Evolutionary conservation across 2,888 invertebrate species (phyloP).

Genomic region (Scaptomyza flava): DNA sequence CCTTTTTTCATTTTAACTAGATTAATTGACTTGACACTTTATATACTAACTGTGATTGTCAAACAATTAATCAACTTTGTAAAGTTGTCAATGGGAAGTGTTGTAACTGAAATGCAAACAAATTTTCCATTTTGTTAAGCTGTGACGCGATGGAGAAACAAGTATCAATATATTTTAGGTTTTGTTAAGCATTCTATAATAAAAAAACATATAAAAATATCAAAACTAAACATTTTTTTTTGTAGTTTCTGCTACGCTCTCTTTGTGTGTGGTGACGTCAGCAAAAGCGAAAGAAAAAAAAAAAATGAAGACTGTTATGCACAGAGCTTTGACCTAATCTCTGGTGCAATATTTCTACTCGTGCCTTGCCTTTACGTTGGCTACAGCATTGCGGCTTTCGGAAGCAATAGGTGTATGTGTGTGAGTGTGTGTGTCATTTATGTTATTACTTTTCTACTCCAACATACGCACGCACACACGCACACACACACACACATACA

Average conservation of each 20-base stretch:
- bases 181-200: background rate
- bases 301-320: constrained; percentile 58
- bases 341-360: constrained; percentile 78
- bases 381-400: constrained; percentile 35
- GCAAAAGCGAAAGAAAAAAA: constrained; percentile 48
- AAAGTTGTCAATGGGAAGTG: constrained; percentile 42
- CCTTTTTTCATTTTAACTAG: too few species aligned
- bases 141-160: background rate
- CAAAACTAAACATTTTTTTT: constrained; percentile 19
- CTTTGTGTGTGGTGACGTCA: constrained; percentile 40
- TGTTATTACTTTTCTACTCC: constrained; percentile 65
- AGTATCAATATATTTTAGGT: constrained; percentile 10
- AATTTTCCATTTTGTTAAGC: too few species aligned
- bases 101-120: too few species aligned
- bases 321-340: constrained; percentile 81
- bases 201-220: constrained; percentile 17
- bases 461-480: constrained; percentile 16
- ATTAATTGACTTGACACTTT: too few species aligned
- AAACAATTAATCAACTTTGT: constrained; percentile 31
- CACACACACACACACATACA: constrained; percentile 16
- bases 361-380: constrained; percentile 64
- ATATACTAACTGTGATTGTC: too few species aligned
- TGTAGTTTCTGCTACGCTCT: constrained; percentile 1
- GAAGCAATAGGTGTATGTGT: constrained; percentile 8
- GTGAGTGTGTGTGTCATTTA: constrained; percentile 61